These are phyloP conservation scores for Orientallactaga sibirica DNA, from an alignment of 2,797 vertebrate genomes.

Conservation along the genomic window DNA sequence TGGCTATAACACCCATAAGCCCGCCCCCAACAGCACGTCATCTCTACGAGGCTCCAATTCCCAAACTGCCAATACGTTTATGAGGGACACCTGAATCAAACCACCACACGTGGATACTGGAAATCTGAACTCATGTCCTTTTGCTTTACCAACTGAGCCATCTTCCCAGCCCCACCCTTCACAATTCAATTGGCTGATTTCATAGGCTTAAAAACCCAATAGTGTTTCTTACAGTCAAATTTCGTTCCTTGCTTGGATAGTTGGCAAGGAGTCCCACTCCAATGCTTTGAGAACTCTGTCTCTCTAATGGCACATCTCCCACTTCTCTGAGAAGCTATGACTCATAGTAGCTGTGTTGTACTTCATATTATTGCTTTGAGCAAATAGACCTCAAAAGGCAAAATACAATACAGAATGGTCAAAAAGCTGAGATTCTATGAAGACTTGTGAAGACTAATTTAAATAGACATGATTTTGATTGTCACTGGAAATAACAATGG, in stretches of 20 bases:
- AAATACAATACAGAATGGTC: slow-evolving; percentile 54
- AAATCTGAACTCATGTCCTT: too few species aligned
- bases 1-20: too few species aligned
- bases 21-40: too few species aligned
- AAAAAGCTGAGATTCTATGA: slow-evolving; percentile 62
- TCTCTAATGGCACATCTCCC: slow-evolving; percentile 34
- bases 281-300: not conserved
- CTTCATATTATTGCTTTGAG: slow-evolving; percentile 28
- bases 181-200: not conserved
- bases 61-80: too few species aligned
- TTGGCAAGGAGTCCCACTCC: not conserved
- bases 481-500: slow-evolving; percentile 50
- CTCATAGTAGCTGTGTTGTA: slow-evolving; percentile 8
- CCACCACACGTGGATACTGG: too few species aligned
- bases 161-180: too few species aligned
- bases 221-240: not conserved
- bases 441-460: slow-evolving; percentile 44
- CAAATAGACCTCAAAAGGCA: slow-evolving; percentile 63
- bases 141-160: too few species aligned
- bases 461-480: slow-evolving; percentile 64
- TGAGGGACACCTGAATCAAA: too few species aligned
- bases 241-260: not conserved
- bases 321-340: not conserved
- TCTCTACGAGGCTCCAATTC: too few species aligned
- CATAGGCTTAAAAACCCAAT: slow-evolving; percentile 26